phyloP scores from a whole-genome alignment of 1,140 invertebrate species.

The Leguminivora glycinivorella region DNA sequence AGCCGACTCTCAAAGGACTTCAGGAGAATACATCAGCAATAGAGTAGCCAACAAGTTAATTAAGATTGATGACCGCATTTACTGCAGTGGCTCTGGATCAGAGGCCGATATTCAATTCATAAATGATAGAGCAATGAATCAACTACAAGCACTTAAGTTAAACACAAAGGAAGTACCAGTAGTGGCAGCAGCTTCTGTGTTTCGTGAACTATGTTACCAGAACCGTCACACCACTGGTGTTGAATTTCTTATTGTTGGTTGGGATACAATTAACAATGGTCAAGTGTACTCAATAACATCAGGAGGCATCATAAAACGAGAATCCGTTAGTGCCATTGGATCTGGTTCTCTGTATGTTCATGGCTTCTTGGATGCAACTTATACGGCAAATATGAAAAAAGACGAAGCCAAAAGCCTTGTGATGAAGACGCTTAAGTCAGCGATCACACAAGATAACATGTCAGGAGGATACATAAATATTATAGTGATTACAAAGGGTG shows the following conservation, averaged over 20 bases:
- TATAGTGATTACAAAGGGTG: background rate
- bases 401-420: background rate
- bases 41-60: background rate
- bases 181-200: background rate
- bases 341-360: background rate
- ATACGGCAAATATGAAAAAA: background rate
- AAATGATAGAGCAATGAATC: background rate
- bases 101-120: background rate
- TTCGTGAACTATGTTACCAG: background rate
- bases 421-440: background rate
- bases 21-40: background rate
- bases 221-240: background rate
- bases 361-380: background rate
- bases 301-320: background rate
- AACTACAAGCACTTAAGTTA: background rate
- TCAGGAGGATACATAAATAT: background rate
- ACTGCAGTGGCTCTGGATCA: constrained; percentile 2
- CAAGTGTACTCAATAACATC: background rate
- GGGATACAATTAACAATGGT: background rate
- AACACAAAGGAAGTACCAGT: background rate
- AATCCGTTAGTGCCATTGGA: background rate
- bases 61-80: constrained; percentile 4
- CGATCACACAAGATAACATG: background rate
- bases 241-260: background rate
- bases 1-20: background rate